Percentiles rank a stretch among this genome's conserved stretches.
Evolutionary conservation across 2,113 vertebrate genomes (phyloP).

Genomic region (Nothobranchius kuhntae): DNA sequence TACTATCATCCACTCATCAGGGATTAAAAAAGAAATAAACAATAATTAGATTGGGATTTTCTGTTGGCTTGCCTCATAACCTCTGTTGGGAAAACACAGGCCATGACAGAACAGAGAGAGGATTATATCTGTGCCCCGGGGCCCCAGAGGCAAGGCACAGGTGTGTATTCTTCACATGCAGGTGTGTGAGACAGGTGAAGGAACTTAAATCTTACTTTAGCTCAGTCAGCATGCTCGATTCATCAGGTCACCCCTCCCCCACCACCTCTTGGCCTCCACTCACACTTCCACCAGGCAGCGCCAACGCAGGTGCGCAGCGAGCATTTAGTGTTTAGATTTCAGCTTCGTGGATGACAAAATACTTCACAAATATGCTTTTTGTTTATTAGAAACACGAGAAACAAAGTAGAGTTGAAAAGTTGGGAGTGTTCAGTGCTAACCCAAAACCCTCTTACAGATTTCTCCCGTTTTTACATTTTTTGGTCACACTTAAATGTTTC

Average conservation of each 20-base stretch:
- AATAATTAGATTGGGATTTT: conserved; percentile 43
- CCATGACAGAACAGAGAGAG: conserved; percentile 20
- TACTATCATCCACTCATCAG: conserved; percentile 35
- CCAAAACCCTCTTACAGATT: too few species aligned
- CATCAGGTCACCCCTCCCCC: conserved; percentile 48
- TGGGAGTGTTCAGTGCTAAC: background rate
- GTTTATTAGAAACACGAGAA: background rate
- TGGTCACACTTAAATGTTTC: too few species aligned
- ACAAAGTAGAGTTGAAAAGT: background rate
- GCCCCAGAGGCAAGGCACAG: conserved; percentile 42
- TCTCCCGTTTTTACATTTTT: too few species aligned
- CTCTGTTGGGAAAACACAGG: conserved; percentile 56
- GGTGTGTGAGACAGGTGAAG: conserved; percentile 75
- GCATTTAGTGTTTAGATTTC: conserved; percentile 65
- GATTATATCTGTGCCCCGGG: conserved; percentile 37
- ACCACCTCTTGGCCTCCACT: background rate
- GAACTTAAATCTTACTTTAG: conserved; percentile 31
- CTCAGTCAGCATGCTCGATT: conserved; percentile 46
- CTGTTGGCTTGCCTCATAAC: conserved; percentile 23
- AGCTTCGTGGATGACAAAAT: conserved; percentile 46
- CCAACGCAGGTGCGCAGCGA: conserved; percentile 58
- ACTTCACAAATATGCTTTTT: conserved; percentile 12
- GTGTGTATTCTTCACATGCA: conserved; percentile 68
- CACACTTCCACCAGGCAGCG: conserved; percentile 7
- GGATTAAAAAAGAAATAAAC: conserved; percentile 34